Evolutionary conservation across 2,888 invertebrate species (phyloP), one percentile per base, ranked within the genome.

Genomic region (Drosophila merina): DNA sequence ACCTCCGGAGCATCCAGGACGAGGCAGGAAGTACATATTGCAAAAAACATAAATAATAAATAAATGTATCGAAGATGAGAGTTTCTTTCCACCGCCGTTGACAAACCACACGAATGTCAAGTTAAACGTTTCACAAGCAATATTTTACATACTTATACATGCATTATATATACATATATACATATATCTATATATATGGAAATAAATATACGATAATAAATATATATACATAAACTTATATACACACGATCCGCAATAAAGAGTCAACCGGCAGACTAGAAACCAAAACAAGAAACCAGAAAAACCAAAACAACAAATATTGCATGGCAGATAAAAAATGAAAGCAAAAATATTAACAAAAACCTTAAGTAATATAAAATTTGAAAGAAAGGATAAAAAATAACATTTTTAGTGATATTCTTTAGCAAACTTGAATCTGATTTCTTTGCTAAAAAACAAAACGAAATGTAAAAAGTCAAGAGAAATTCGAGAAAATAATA

Each of bases 81-180:
- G 54, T 66, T 52, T 52, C 67, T 52, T 64, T 64, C 64, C 60
- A 56, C 55, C 62, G 52, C 51, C 63, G 10, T 72, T 67, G 66
- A 51, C 40, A 79, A 77, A 47, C 67, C 28, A 73, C 79, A 67
- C 83, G 64, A 81, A 77, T 82, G 87, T 87, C 84, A 78, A 83
- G 85, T 85, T 81, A 74, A 85, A 81, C 66, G 79, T 84, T 84
- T 88, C 84, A 83, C 74, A 85, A 88, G 84, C 84, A 85, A 88
- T 88, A 85, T 88, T 85, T 88, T 88, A 82, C 79, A 82, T 75
- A 70, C 71, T 60, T 70, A 71, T 64, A 64, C 63, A 63, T 67
- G 79, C 52, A 85, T 88, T 85, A 86, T 88, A 82, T 77, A 79
- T 58, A 70, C 45, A 52, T 57, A 57, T 67, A 60, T 48, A 56